Base-by-base conservation (phyloP, 2,113 vertebrate species). In the Tangachromis dhanisi region DNA sequence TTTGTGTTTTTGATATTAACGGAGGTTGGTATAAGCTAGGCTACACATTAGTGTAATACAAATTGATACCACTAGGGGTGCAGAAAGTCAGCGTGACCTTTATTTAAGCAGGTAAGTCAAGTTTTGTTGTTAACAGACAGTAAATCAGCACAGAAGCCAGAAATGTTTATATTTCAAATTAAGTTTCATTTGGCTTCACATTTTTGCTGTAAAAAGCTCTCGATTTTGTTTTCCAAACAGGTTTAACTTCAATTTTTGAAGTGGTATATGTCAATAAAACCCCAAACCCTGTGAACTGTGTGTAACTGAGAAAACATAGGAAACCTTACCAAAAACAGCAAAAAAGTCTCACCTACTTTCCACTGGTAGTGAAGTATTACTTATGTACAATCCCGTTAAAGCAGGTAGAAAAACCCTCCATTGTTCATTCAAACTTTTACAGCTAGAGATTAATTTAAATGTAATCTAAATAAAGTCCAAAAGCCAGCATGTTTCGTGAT, bases 161-260 rank as follows among this genome's bases (percentile, higher is more conserved):
- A 45, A 47, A 26, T 29, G 9, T 47, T 76, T 7, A 47, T 10
- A 26, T 71, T 71, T 71, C 35, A 24, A 24, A 71, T 24, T 42
- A 42, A 42, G 66, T 47, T 45, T 29, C 0, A 19, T 76, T 76
- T 47, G 6, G 24, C 14, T 19, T 49, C 17, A 29, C 24, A 0
- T 19, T 76, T 49, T 0, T 49, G 0, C 6, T 19, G 42, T 12
- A 31, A 1, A 29, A 47, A 76, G 1, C 13, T 76, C 13, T 10
- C 68, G 5, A 24, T 10, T 42, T 47, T 47, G 14, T 29, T 45
- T 47, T 47, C 24, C 24, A 49, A 47, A 76, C 9, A 11, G 9
- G 0, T 45, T 5, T 45, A 29, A 76, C 10, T 47, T 47, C 33
- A 38, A 1, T 66, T 2, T 38, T 21, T 66, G 4, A 66, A 38